These are phyloP conservation scores for Orussus abietinus DNA, from an alignment of 1,140 invertebrate species.

Conservation along the genomic window DNA sequence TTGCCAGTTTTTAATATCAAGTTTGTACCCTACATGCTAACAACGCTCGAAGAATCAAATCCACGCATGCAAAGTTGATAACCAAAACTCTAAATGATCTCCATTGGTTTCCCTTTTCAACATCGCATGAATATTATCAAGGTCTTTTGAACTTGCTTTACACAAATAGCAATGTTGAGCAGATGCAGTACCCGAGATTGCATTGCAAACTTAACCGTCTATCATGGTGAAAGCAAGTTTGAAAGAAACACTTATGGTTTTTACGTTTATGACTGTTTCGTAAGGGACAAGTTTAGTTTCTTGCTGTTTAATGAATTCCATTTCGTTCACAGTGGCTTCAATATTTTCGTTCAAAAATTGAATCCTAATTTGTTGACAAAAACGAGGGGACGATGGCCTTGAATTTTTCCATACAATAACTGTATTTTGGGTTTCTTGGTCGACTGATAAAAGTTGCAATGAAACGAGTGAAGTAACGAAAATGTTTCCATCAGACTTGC, in stretches of 20 bases:
- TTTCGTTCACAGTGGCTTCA: slow-evolving; percentile 26
- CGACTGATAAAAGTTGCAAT: slow-evolving; percentile 19
- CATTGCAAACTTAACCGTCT: slow-evolving; percentile 48
- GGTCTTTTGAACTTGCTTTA: slow-evolving; percentile 37
- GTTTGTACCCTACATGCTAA: slow-evolving; percentile 36
- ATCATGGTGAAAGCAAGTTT: slow-evolving; percentile 42
- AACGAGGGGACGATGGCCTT: slow-evolving; percentile 33
- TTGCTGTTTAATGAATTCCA: slow-evolving; percentile 23
- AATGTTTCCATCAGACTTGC: slow-evolving; percentile 22
- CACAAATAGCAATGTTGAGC: slow-evolving; percentile 43
- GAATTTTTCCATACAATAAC: slow-evolving; percentile 33
- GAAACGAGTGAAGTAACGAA: slow-evolving; percentile 33
- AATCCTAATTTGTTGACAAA: slow-evolving; percentile 34
- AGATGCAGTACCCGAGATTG: slow-evolving; percentile 35
- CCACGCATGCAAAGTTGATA: slow-evolving; percentile 39
- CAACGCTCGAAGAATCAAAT: slow-evolving; percentile 38
- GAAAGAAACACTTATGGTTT: slow-evolving; percentile 23
- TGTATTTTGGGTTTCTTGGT: slow-evolving; percentile 11
- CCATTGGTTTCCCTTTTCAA: slow-evolving; percentile 19
- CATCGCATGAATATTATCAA: slow-evolving; percentile 35
- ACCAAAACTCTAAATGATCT: slow-evolving; percentile 31
- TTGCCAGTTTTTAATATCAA: slow-evolving; percentile 29
- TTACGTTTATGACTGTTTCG: slow-evolving; percentile 19
- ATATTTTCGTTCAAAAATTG: slow-evolving; percentile 29
- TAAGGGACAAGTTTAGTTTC: slow-evolving; percentile 20